Evolutionary conservation across 1,140 invertebrate genomes (phyloP), one percentile per base, ranked within the genome.

Genomic region (Drosophila quadrilineata): DNA sequence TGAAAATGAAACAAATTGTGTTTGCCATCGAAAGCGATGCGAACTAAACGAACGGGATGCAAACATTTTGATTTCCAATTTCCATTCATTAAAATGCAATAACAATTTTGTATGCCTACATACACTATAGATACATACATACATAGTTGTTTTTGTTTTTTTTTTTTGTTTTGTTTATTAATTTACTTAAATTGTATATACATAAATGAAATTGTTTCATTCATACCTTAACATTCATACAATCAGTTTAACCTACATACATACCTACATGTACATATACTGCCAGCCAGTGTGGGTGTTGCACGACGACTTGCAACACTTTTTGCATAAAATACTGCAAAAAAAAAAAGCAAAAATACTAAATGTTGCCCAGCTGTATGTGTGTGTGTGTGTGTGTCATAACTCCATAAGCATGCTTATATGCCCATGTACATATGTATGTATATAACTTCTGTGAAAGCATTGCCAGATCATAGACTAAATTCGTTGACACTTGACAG

Each of bases 161-260:
- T n/a, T n/a, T n/a, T n/a, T n/a, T n/a, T n/a, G n/a, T n/a, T n/a
- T n/a, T n/a, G n/a, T n/a, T n/a, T n/a, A n/a, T n/a, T n/a, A n/a
- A n/a, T n/a, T n/a, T n/a, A n/a, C n/a, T n/a, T n/a, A n/a, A n/a
- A n/a, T n/a, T n/a, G n/a, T n/a, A n/a, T 6, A 8, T 29, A 29
- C 2, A 43, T 60, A 43, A 35, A 68, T 48, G 29, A 38, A 38
- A 17, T 35, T 22, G 57, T 33, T 60, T 53, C 14, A 10, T 0
- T 29, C 40, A 16, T 14, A 9, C 12, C 10, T 53, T 53, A 76
- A 72, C 73, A 72, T 75, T 76, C 73, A 75, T 75, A 54, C 62
- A 76, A 71, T 56, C 41, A 41, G 69, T 6, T 38, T 70, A 19
- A 21, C 26, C 33, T 50, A 12, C 1, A n/a, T 17, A 46, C 10